A percentile compares a stretch with the other conserved stretches of the same genome.
phyloP scores from a whole-genome alignment of 2,797 vertebrate genomes.

The Chromobotia macracanthus region DNA sequence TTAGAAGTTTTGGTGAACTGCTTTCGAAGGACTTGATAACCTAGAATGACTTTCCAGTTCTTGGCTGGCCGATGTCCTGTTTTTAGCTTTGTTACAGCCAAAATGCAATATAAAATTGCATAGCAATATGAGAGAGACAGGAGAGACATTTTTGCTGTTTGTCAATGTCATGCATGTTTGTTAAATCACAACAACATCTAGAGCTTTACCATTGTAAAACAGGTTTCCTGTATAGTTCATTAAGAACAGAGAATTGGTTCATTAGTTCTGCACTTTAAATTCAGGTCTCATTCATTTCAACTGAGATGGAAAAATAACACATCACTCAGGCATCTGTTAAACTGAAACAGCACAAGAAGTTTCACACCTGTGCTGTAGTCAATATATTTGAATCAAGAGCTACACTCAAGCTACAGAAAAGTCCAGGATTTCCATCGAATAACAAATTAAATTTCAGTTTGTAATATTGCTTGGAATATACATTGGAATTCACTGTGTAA shows the following conservation, averaged over 20 bases:
- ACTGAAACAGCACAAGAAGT: too few relatives aligned
- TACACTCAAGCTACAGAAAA: too few relatives aligned
- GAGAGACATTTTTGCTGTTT: not conserved
- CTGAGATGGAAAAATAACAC: not conserved
- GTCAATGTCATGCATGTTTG: too few relatives aligned
- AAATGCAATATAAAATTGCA: not conserved
- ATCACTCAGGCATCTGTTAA: too few relatives aligned
- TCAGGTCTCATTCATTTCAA: not conserved
- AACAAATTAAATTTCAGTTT: too few relatives aligned
- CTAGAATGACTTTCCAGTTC: conserved; percentile 5
- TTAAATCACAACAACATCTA: not conserved
- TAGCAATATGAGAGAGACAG: not conserved
- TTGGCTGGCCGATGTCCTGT: not conserved
- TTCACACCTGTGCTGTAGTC: too few relatives aligned
- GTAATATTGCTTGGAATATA: not conserved
- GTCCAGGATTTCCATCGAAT: too few relatives aligned
- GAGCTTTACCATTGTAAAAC: not conserved
- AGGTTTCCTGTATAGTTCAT: not conserved
- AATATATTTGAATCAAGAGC: too few relatives aligned
- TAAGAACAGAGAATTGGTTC: not conserved
- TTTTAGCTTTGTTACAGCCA: not conserved
- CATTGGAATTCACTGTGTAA: not conserved
- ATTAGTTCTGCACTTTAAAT: not conserved
- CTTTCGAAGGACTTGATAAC: conserved; percentile 5
- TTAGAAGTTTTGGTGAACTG: conserved; percentile 23